Evolutionary conservation across 2,888 invertebrate genomes (phyloP), one percentile per base, ranked within the genome.

Genomic region (Caenorhabditis sp.): DNA sequence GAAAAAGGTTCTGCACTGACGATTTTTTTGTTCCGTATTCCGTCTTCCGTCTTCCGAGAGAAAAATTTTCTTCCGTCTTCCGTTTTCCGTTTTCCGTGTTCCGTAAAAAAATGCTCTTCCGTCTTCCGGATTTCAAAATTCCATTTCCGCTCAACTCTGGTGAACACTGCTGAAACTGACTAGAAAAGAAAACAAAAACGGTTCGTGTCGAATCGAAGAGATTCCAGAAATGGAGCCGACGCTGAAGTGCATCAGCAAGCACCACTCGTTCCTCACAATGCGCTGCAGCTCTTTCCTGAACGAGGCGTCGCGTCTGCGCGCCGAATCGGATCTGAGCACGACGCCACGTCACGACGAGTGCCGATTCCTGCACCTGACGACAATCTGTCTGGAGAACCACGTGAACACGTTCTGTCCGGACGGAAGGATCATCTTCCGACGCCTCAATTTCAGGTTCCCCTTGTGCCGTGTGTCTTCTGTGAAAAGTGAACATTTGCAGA

Each of bases 331-430:
- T 65, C 41, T 77, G 17, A 50, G 50, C 24, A 48, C 48, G 26
- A 66, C 71, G n/a, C 77, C 77, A 5, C 55, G 56, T n/a, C 72
- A 58, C 11, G 77, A 77, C 20, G 66, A 50, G 20, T 77, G 77
- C 22, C 72, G 72, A 45, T 83, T 75, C 55, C 59, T 84, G 20
- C 82, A 84, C 32, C 56, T 84, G 22, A 84, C 81, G 15, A 71
- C 80, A 1, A 73, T 84, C 15, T 84, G 83, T 63, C 46, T 84
- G 27, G 83, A 84, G 62, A 83, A 84, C 32, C 61, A 79, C n/a
- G 80, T 84, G 32, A 61, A 56, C n/a, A 65, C 53, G 3, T 81
- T 78, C 65, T 84, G 84, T 61, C 75, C 79, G 4, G 52, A 68
- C 35, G 82, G 78, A 0, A 41, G 58, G 22, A 62, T 53, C 11